A percentile compares a stretch with the other conserved stretches of the same genome.
Evolutionary conservation across 2,888 invertebrate genomes (phyloP).

Genomic region (Lasioglossum malachurum): DNA sequence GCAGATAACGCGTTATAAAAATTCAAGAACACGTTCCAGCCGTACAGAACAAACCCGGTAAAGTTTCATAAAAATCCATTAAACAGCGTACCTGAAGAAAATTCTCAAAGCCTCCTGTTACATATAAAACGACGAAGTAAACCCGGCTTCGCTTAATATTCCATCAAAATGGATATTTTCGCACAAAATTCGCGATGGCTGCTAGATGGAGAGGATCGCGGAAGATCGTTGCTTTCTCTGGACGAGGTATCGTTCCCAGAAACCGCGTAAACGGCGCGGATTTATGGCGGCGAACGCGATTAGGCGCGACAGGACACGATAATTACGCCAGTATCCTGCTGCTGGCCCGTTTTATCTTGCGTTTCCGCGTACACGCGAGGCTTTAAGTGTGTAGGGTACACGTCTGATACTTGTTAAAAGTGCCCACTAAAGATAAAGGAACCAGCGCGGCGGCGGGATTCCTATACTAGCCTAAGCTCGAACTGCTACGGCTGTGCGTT

Average conservation of each 20-base stretch:
- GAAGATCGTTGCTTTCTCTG: not conserved
- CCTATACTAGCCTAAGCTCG: slow-evolving; percentile 16
- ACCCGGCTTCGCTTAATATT: not conserved
- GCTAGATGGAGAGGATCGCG: not conserved
- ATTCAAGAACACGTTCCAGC: not conserved
- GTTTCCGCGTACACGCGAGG: slow-evolving; percentile 25
- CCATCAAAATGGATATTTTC: not conserved
- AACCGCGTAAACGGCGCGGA: not conserved
- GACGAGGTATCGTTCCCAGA: not conserved
- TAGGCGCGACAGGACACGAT: slow-evolving; percentile 28
- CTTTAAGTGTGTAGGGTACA: slow-evolving; percentile 21
- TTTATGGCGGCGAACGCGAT: slow-evolving; percentile 2
- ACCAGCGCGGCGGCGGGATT: not conserved
- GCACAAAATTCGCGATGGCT: not conserved
- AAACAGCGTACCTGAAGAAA: not conserved
- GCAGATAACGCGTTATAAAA: not conserved
- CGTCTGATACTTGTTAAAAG: slow-evolving; percentile 25
- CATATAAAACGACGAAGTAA: not conserved
- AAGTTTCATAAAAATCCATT: not conserved
- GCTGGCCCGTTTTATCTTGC: slow-evolving; percentile 28
- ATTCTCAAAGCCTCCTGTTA: not conserved
- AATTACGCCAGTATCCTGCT: slow-evolving; percentile 38
- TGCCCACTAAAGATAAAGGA: slow-evolving; percentile 41
- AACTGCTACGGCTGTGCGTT: not conserved
- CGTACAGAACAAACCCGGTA: not conserved